phyloP scores from a whole-genome alignment of 1,140 invertebrate genomes.

The Leptinotarsa texana region DNA sequence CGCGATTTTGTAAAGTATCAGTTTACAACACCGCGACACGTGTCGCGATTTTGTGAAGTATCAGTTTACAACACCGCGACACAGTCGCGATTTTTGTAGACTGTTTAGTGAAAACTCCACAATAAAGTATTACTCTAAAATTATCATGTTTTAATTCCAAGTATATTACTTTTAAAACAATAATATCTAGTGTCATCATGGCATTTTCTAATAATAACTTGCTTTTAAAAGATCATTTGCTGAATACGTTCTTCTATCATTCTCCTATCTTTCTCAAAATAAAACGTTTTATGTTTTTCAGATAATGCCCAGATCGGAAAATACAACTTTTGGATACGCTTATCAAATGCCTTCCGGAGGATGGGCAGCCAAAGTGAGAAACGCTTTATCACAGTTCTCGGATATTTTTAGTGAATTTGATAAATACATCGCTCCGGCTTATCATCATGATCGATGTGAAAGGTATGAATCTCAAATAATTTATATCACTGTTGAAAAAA shows the following conservation, averaged over 20 bases:
- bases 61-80: too few relatives aligned
- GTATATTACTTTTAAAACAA: not conserved
- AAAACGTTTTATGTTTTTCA: not conserved
- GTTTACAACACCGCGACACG: too few relatives aligned
- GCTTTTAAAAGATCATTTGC: not conserved
- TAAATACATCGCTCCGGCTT: slow-evolving; percentile 92
- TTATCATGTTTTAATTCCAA: too few relatives aligned
- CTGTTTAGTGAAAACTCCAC: too few relatives aligned
- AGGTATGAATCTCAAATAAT: slow-evolving; percentile 61
- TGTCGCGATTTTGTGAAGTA: too few relatives aligned
- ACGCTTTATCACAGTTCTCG: slow-evolving; percentile 84
- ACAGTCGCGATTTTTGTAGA: too few relatives aligned
- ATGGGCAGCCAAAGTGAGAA: slow-evolving; percentile 75
- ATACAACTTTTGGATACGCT: slow-evolving; percentile 75
- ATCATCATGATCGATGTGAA: slow-evolving; percentile 95
- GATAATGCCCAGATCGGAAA: slow-evolving; percentile 47
- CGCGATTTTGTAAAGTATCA: too few relatives aligned
- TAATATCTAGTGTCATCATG: not conserved
- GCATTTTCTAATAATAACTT: not conserved
- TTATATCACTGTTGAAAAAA: too few relatives aligned
- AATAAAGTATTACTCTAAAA: too few relatives aligned
- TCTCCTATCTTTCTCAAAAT: not conserved
- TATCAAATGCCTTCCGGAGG: slow-evolving; percentile 84
- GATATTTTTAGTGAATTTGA: slow-evolving; percentile 95
- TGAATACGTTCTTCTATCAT: not conserved